These are phyloP conservation scores for Tanaodytes sp. DNA, from an alignment of 2,888 invertebrate genomes.

Conservation along the genomic window DNA sequence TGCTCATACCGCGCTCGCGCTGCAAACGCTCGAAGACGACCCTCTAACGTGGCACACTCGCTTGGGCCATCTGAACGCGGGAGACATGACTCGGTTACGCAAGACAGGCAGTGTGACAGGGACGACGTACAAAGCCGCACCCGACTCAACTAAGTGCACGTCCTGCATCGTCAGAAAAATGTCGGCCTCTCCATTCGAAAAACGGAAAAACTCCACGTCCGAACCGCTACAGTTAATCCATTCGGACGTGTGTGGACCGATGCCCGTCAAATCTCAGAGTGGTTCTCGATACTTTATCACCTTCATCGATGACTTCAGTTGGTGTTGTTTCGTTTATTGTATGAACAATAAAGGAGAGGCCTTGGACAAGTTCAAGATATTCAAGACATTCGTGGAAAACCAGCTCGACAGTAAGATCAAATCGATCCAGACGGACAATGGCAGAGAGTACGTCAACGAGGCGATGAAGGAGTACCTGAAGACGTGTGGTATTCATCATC, in stretches of 20 bases:
- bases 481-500: background rate
- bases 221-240: background rate
- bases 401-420: slow-evolving; percentile 39
- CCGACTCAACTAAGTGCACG: background rate
- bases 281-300: background rate
- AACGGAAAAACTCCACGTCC: background rate
- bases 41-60: background rate
- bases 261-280: background rate
- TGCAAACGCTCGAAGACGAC: background rate
- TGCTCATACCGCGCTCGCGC: no score
- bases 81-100: background rate
- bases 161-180: background rate
- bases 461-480: background rate
- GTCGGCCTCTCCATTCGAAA: background rate
- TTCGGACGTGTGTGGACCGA: background rate
- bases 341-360: slow-evolving; percentile 11
- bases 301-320: background rate
- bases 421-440: slow-evolving; percentile 32
- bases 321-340: background rate
- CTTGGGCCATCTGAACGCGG: background rate
- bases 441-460: slow-evolving; percentile 1
- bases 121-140: background rate
- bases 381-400: slow-evolving; percentile 35
- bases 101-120: background rate
- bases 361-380: slow-evolving; percentile 31